Evolutionary conservation across 1,140 invertebrate genomes (phyloP).

Genomic region (Drosophila repleta): DNA sequence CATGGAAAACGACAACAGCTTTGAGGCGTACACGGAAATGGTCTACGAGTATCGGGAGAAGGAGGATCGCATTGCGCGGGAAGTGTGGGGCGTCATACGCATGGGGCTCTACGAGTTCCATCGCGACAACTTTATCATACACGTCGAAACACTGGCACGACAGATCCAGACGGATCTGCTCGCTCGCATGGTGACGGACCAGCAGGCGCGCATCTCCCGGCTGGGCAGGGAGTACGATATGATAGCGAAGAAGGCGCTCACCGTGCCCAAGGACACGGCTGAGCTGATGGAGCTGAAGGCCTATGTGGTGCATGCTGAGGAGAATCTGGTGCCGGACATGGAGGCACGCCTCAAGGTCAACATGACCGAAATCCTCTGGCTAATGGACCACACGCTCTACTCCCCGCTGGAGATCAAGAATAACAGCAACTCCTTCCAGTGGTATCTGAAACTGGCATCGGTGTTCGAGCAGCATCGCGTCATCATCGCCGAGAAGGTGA

Average conservation of each 20-base stretch:
- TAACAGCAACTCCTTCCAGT: conserved; percentile 94
- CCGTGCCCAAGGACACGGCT: conserved; percentile 91
- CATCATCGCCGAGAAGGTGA: conserved; percentile 92
- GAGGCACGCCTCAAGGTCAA: conserved; percentile 88
- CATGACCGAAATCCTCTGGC: conserved; percentile 79
- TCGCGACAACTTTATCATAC: conserved; percentile 90
- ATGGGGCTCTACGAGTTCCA: conserved; percentile 95
- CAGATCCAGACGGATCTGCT: conserved; percentile 89
- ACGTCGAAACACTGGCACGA: conserved; percentile 88
- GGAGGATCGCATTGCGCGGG: conserved; percentile 87
- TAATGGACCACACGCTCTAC: conserved; percentile 91
- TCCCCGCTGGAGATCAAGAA: conserved; percentile 93
- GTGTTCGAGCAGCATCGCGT: conserved; percentile 92
- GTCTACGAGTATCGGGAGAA: conserved; percentile 88
- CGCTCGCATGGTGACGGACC: conserved; percentile 90
- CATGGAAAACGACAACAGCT: conserved; percentile 87
- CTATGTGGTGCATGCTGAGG: conserved; percentile 90
- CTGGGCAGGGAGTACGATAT: conserved; percentile 93
- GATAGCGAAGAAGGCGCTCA: conserved; percentile 92
- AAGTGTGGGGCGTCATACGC: conserved; percentile 88
- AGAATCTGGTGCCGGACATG: conserved; percentile 89
- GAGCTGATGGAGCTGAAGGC: conserved; percentile 92
- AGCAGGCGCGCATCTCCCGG: conserved; percentile 89
- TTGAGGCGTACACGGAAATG: conserved; percentile 88
- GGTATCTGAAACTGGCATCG: conserved; percentile 91